These are phyloP conservation scores for Phragmatobia fuliginosa DNA, from an alignment of 2,888 invertebrate genomes.

Conservation along the genomic window DNA sequence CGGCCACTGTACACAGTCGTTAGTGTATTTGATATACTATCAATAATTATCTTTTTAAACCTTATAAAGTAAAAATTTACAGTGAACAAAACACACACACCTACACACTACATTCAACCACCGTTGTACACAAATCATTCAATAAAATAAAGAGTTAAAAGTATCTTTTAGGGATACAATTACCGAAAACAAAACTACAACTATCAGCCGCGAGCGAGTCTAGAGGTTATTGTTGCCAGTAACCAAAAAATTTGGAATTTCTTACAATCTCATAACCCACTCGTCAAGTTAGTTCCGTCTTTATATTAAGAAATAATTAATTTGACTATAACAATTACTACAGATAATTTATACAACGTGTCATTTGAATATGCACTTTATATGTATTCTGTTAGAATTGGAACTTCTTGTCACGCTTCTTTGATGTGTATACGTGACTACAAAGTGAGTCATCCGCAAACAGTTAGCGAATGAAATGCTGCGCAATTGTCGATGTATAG, in stretches of 20 bases:
- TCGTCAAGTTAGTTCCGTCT: constrained; percentile 10
- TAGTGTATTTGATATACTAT: constrained; percentile 46
- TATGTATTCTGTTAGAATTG: not conserved
- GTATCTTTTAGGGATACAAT: constrained; percentile 28
- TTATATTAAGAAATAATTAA: constrained; percentile 21
- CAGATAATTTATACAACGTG: constrained; percentile 38
- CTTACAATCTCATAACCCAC: constrained; percentile 26
- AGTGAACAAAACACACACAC: constrained; percentile 50
- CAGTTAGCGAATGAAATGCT: not conserved
- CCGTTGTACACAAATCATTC: constrained; percentile 42
- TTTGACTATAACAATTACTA: constrained; percentile 30
- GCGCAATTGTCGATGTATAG: constrained; percentile 17
- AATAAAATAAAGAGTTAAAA: constrained; percentile 33
- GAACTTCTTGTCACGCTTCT: not conserved
- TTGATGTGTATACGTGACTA: not conserved
- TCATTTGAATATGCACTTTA: constrained; percentile 44
- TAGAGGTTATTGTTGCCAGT: constrained; percentile 18
- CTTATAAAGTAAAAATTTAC: constrained; percentile 76
- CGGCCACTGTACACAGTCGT: constrained; percentile 40
- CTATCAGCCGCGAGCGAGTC: constrained; percentile 20
- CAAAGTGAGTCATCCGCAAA: constrained; percentile 1
- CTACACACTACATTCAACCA: constrained; percentile 51
- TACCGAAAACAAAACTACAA: constrained; percentile 25
- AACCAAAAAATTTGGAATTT: constrained; percentile 13
- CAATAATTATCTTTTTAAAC: constrained; percentile 58